phyloP scores from a whole-genome alignment of 2,888 invertebrate genomes.

The Perithous albicinctus region DNA sequence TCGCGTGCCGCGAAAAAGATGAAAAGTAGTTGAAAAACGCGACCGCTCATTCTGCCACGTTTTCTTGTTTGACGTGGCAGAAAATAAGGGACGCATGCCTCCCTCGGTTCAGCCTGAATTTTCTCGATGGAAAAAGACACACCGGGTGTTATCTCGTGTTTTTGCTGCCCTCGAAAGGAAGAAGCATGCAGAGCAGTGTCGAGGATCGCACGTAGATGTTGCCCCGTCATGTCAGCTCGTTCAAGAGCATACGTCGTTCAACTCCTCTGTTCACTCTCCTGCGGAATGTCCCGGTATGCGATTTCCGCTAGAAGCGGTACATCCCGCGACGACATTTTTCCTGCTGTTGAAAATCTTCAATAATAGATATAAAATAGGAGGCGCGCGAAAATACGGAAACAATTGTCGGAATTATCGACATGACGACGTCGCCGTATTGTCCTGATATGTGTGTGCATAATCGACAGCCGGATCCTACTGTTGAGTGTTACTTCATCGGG shows the following conservation, averaged over 20 bases:
- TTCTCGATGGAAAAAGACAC: constrained; percentile 27
- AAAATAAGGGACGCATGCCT: constrained; percentile 15
- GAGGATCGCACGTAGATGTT: constrained; percentile 1
- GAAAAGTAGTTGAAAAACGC: background rate
- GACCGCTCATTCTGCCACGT: background rate
- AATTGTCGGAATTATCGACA: constrained; percentile 26
- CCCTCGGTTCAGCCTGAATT: background rate
- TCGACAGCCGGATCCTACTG: background rate
- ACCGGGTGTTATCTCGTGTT: constrained; percentile 26
- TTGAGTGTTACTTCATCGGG: background rate
- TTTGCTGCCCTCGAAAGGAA: background rate
- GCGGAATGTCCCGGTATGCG: constrained; percentile 2
- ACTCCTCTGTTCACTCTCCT: constrained; percentile 1
- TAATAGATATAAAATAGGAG: background rate
- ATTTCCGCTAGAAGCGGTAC: constrained; percentile 11
- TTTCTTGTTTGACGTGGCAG: constrained; percentile 21
- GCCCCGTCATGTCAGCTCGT: background rate
- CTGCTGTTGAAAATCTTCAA: background rate
- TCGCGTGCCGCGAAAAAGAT: background rate
- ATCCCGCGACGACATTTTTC: background rate
- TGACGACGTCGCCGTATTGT: background rate
- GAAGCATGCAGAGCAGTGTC: background rate
- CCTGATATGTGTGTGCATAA: background rate
- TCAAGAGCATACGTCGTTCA: background rate
- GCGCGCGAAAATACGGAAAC: background rate